These are phyloP conservation scores for Metopia argyrocephala DNA, from an alignment of 2,888 invertebrate species.

Conservation along the genomic window DNA sequence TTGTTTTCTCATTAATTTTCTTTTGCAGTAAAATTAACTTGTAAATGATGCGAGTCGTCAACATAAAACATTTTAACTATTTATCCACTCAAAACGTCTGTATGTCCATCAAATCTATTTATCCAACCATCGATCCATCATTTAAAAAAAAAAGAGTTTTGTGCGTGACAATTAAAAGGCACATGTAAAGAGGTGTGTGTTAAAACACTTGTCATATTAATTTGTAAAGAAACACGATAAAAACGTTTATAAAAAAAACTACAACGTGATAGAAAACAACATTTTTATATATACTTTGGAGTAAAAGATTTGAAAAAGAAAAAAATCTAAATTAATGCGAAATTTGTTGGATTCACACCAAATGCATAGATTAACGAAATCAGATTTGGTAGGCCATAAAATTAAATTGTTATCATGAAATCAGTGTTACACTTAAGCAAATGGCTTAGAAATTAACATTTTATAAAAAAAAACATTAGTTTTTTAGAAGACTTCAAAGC, in stretches of 20 bases:
- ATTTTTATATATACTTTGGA: background rate
- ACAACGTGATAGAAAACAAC: background rate
- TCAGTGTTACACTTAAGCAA: background rate
- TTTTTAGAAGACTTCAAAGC: no score
- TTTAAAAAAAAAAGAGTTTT: slow-evolving; percentile 29
- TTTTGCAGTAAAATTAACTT: slow-evolving; percentile 26
- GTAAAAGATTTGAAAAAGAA: background rate
- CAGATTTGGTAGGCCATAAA: slow-evolving; percentile 12
- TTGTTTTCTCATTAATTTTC: slow-evolving; percentile 27
- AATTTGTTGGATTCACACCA: slow-evolving; percentile 17
- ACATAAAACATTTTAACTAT: background rate
- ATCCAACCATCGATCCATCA: slow-evolving; percentile 35
- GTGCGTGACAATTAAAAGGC: slow-evolving; percentile 68
- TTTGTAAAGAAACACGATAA: slow-evolving; percentile 23
- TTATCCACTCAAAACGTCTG: background rate
- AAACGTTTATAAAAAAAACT: background rate
- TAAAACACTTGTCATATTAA: slow-evolving; percentile 67
- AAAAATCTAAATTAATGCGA: background rate
- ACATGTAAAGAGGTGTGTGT: slow-evolving; percentile 54
- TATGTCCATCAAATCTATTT: background rate
- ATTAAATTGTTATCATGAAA: background rate
- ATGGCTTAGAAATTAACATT: background rate
- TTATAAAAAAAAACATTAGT: no score
- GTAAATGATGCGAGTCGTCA: background rate
- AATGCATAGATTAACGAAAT: background rate